These are phyloP conservation scores for Harpalus rufipes DNA, from an alignment of 2,888 invertebrate genomes.

Conservation along the genomic window DNA sequence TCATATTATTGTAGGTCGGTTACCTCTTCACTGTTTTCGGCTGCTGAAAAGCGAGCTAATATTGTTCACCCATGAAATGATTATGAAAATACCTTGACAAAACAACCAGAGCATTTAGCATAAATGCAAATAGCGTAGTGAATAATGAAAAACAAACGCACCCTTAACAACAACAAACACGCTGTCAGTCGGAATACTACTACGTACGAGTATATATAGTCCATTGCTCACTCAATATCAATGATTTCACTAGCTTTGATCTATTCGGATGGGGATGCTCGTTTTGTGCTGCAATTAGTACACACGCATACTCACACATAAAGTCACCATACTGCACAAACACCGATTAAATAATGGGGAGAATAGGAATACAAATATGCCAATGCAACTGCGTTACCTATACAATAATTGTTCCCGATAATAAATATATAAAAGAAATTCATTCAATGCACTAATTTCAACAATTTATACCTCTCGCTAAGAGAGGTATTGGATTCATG, in stretches of 20 bases:
- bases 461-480: too few species aligned
- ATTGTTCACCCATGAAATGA: not conserved
- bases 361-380: not conserved
- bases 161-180: not conserved
- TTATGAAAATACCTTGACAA: constrained; percentile 3
- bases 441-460: too few species aligned
- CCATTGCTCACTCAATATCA: constrained; percentile 20
- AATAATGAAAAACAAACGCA: constrained; percentile 6
- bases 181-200: not conserved
- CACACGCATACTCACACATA: constrained; percentile 16
- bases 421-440: too few species aligned
- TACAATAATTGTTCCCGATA: too few species aligned
- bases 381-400: not conserved
- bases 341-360: not conserved
- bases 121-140: not conserved
- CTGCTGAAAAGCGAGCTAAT: too few species aligned
- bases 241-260: constrained; percentile 46
- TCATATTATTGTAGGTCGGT: too few species aligned
- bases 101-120: not conserved
- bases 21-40: too few species aligned
- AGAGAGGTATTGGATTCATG: too few species aligned
- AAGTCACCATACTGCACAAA: not conserved
- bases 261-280: constrained; percentile 13
- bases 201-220: not conserved
- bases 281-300: constrained; percentile 36